Percentiles rank a stretch among this genome's conserved stretches.
Evolutionary conservation across 2,113 vertebrate species (phyloP).

Genomic region (Leucosticte australis): DNA sequence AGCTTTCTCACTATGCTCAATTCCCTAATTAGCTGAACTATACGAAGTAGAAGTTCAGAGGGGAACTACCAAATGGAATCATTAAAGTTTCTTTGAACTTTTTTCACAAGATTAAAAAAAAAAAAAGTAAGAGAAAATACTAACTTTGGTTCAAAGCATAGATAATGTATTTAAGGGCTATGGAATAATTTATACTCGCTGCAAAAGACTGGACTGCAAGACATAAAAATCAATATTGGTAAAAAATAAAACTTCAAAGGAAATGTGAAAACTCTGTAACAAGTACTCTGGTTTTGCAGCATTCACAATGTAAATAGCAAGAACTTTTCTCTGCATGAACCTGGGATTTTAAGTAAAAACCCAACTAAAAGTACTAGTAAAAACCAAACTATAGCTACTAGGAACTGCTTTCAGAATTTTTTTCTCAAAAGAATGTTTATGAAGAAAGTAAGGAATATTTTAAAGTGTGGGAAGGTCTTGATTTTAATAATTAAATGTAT

Average conservation of each 20-base stretch:
- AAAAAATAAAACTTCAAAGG: background rate
- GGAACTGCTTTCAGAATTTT: background rate
- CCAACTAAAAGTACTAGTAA: background rate
- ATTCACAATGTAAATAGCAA: background rate
- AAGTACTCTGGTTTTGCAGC: background rate
- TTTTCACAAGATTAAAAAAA: background rate
- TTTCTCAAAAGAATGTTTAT: background rate
- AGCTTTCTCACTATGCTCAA: background rate
- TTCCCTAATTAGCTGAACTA: background rate
- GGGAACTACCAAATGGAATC: background rate
- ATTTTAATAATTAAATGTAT: background rate
- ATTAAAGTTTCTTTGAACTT: background rate
- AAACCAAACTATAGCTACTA: background rate
- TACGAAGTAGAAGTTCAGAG: background rate
- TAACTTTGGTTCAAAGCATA: background rate
- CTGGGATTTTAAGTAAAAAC: background rate
- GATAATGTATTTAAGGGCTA: background rate
- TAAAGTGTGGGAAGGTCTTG: background rate
- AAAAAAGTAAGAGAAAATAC: background rate
- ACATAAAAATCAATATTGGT: background rate
- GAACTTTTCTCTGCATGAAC: background rate
- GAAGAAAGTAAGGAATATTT: background rate
- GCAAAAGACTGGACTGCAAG: background rate
- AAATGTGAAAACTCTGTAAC: background rate
- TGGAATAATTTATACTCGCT: background rate